Base-by-base conservation (phyloP, 1,140 invertebrate genomes). In the Aporrectodea caliginosa region DNA sequence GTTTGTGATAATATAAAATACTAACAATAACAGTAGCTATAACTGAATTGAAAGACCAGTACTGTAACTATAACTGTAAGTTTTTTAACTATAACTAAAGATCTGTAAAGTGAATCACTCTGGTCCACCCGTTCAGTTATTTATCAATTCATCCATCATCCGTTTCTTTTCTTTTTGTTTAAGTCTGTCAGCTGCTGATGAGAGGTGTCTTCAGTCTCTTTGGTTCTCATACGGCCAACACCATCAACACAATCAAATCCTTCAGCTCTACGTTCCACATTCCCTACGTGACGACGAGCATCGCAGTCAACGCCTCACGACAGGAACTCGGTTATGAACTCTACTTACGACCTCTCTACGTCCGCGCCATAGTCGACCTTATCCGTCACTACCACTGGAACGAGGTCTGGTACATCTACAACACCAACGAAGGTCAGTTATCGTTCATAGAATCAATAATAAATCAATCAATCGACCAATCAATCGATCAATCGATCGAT, bases 191-290 rank as follows among this genome's bases (percentile, higher is more conserved):
- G 86, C 94, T 96, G 87, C 95, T 98, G 89, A 92, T 92, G 29
- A 91, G 93, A 82, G 95, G 95, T 16, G 94, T 97, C 75, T 94
- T 93, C 85, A 93, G 94, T 0, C 93, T 98, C 92, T 88, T 98
- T 83, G 95, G 95, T 0, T 93, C 94, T 6, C 95, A 97, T n/a
- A 93, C 93, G 81, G 93, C 94, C 14, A 93, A 95, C 84, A 96
- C 95, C 0, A 95, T 96, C 85, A 94, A 96, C 89, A 97, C 95
- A n/a, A 91, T 98, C 58, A 94, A 96, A 85, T 96, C 95, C 0
- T 97, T 96, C 89, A 93, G 94, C 83, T 96, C 96, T 87, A 96
- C 95, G 1, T 98, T 97, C 88, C 94, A 97, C 87, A 95, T 98
- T 93, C 96, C 96, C 29, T 97, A 96, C 86, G 91, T 98, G 32